phyloP scores from a whole-genome alignment of 2,888 invertebrate genomes.

The Catocala nupta region DNA sequence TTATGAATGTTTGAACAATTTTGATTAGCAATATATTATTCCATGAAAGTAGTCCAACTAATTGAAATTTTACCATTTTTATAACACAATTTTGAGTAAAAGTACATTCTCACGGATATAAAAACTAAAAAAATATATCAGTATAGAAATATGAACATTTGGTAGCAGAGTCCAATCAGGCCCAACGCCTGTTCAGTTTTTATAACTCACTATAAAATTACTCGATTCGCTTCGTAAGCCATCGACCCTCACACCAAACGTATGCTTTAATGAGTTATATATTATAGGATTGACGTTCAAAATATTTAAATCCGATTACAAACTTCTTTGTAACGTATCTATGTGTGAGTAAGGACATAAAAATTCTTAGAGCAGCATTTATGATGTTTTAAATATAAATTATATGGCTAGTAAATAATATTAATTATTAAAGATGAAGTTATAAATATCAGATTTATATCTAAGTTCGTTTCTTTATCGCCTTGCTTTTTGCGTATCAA shows the following conservation, averaged over 20 bases:
- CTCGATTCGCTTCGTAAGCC: constrained; percentile 62
- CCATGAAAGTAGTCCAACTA: too few relatives aligned
- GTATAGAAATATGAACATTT: constrained; percentile 32
- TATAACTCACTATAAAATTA: constrained; percentile 67
- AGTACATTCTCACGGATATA: constrained; percentile 13
- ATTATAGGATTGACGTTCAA: constrained; percentile 62
- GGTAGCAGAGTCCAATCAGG: constrained; percentile 43
- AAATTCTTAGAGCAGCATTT: constrained; percentile 38
- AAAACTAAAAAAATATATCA: constrained; percentile 18
- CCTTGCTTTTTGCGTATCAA: constrained; percentile 10
- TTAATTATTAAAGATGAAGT: constrained; percentile 29
- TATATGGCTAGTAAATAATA: constrained; percentile 36
- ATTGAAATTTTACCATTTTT: background rate
- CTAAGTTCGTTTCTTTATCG: constrained; percentile 5
- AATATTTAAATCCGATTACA: constrained; percentile 57
- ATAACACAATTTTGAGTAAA: constrained; percentile 9
- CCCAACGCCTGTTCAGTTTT: constrained; percentile 59
- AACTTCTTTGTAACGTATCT: constrained; percentile 36
- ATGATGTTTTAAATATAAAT: constrained; percentile 34
- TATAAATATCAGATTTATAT: constrained; percentile 37
- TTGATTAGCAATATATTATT: background rate
- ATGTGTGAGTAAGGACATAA: constrained; percentile 48
- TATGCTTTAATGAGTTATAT: constrained; percentile 62
- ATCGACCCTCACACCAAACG: constrained; percentile 58
- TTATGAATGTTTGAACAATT: background rate